Conservation (phyloP, 2,888 invertebrate genomes). For the Notocelia uddmanniana region DNA sequence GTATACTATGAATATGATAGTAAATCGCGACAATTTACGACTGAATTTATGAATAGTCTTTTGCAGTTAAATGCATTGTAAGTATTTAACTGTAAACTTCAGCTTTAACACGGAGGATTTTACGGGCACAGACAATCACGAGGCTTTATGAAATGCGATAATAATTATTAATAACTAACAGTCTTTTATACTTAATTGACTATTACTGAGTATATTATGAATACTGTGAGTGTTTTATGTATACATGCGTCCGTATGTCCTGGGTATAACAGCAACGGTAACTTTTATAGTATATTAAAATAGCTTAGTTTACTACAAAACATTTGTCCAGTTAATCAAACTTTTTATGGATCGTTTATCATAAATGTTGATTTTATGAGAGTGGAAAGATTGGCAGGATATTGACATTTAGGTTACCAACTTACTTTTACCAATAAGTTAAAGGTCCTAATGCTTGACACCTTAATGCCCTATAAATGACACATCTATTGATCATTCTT, state of each 20-base stretch:
- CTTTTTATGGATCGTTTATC: slow-evolving; percentile 6
- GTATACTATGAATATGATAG: slow-evolving; percentile 22
- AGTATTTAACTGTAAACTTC: slow-evolving; percentile 30
- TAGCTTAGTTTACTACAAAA: not conserved
- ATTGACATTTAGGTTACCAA: not conserved
- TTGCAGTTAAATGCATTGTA: slow-evolving; percentile 23
- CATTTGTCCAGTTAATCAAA: not conserved
- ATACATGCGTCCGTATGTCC: not conserved
- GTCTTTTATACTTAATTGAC: slow-evolving; percentile 21
- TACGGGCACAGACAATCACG: slow-evolving; percentile 11
- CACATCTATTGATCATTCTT: no score
- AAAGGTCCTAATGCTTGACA: no score
- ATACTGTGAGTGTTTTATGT: slow-evolving; percentile 19
- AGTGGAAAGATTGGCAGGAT: not conserved
- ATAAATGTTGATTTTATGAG: not conserved
- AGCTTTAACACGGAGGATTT: slow-evolving; percentile 17
- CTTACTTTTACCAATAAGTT: no score
- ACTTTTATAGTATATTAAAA: slow-evolving; percentile 16
- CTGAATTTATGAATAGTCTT: slow-evolving; percentile 29
- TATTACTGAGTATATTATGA: slow-evolving; percentile 7
- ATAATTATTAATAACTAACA: slow-evolving; percentile 23
- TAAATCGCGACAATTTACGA: slow-evolving; percentile 33
- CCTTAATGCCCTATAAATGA: no score
- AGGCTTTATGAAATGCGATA: slow-evolving; percentile 21
- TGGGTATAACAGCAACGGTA: not conserved